These are phyloP conservation scores for Neolamprologus modestus DNA, from an alignment of 2,113 vertebrate species.

Conservation along the genomic window DNA sequence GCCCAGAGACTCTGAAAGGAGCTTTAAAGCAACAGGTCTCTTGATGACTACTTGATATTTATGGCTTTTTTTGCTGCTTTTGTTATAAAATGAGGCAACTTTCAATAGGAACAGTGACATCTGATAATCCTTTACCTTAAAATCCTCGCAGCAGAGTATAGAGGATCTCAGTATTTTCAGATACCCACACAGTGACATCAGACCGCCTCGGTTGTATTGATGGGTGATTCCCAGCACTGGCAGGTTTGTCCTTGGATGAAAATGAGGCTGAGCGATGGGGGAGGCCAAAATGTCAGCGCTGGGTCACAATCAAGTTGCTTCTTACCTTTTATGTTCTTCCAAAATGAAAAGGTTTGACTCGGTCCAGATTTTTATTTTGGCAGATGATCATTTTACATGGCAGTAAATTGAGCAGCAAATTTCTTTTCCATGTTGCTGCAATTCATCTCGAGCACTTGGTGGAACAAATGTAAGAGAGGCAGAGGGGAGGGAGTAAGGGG, in stretches of 20 bases:
- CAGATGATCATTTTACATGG: neutral
- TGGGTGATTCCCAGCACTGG: neutral
- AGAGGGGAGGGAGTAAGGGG: neutral
- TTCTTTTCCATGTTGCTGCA: neutral
- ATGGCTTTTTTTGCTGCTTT: neutral
- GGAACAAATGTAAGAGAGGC: neutral
- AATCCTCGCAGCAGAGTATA: neutral
- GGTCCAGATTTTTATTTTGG: neutral
- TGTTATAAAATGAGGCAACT: neutral
- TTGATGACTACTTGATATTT: neutral
- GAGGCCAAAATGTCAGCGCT: neutral
- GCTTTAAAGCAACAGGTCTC: neutral
- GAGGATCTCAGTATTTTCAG: neutral
- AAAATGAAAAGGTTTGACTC: neutral
- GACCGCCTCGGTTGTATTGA: neutral
- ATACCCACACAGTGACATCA: neutral
- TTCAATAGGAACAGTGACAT: neutral
- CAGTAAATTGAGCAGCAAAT: neutral
- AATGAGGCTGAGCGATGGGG: neutral
- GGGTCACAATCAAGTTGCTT: neutral
- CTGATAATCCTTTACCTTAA: neutral
- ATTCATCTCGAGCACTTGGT: neutral
- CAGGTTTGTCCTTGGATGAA: neutral
- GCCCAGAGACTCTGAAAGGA: neutral
- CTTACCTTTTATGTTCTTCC: neutral